Conservation (phyloP, 2,113 vertebrate genomes). For the Passer montanus region DNA sequence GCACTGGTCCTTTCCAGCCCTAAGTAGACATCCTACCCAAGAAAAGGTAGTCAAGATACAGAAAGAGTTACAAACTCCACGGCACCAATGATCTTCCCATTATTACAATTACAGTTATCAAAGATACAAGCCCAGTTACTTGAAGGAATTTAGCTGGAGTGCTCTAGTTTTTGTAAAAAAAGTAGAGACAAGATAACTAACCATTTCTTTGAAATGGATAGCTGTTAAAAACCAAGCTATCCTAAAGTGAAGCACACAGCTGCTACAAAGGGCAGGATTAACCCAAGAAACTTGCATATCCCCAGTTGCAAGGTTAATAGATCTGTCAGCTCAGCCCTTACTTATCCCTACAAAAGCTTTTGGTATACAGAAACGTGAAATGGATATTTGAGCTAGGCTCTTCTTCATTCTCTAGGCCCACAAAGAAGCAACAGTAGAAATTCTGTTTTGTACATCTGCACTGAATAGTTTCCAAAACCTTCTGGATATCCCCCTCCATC, state of each 20-base stretch:
- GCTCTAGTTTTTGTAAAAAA: not conserved
- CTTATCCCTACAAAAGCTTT: not conserved
- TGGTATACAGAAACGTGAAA: not conserved
- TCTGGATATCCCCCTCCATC: not conserved
- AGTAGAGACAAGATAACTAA: not conserved
- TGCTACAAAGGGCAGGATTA: not conserved
- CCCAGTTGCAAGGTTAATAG: not conserved
- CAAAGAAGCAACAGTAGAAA: not conserved
- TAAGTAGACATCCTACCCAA: not conserved
- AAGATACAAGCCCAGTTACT: not conserved
- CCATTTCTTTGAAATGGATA: not conserved
- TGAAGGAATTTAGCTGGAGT: not conserved
- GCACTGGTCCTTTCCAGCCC: not conserved
- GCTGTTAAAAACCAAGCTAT: not conserved
- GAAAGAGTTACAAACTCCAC: not conserved
- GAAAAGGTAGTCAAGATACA: not conserved
- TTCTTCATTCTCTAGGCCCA: not conserved
- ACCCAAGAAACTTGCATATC: not conserved
- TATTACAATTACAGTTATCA: not conserved
- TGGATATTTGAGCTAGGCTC: not conserved
- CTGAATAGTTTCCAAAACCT: not conserved
- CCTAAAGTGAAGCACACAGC: not conserved
- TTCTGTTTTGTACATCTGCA: too few species aligned
- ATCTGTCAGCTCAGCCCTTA: not conserved
- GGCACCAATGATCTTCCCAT: not conserved